These are phyloP conservation scores for Drosophila mauritiana DNA, from an alignment of 1,140 invertebrate genomes.

Conservation along the genomic window DNA sequence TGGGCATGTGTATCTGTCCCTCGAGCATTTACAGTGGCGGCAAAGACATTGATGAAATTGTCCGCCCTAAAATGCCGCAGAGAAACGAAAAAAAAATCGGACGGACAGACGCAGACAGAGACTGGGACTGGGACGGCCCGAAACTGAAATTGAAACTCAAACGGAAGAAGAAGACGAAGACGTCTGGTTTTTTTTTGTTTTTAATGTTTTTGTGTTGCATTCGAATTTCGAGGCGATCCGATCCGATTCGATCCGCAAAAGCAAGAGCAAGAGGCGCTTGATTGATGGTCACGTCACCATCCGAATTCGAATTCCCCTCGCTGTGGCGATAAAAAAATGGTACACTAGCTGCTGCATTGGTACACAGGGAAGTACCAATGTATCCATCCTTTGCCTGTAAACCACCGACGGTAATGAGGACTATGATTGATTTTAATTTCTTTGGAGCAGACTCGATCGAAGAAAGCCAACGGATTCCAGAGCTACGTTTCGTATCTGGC, in stretches of 20 bases:
- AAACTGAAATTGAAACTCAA: slow-evolving; percentile 44
- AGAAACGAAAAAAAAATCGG: slow-evolving; percentile 1
- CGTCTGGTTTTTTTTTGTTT: slow-evolving; percentile 1
- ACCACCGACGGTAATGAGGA: slow-evolving; percentile 2
- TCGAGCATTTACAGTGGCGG: slow-evolving; percentile 37
- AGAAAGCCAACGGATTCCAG: not conserved
- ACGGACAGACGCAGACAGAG: not conserved
- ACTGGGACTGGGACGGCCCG: not conserved
- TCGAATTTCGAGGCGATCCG: slow-evolving; percentile 1
- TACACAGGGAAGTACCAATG: not conserved
- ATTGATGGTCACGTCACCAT: slow-evolving; percentile 36
- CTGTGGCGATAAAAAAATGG: not conserved
- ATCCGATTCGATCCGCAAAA: slow-evolving; percentile 15
- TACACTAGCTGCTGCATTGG: not conserved
- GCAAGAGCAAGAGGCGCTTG: slow-evolving; percentile 11
- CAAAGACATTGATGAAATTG: slow-evolving; percentile 42
- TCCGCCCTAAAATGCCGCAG: slow-evolving; percentile 14
- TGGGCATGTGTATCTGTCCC: slow-evolving; percentile 24
- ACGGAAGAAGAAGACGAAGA: slow-evolving; percentile 4
- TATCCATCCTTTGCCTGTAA: slow-evolving; percentile 1
- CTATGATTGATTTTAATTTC: slow-evolving; percentile 3
- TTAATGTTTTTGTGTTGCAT: slow-evolving; percentile 24
- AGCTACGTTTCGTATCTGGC: not conserved
- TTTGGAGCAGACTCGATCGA: not conserved
- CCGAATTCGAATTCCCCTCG: slow-evolving; percentile 3